Evolutionary conservation across 2,113 vertebrate genomes (phyloP).

Genomic region (Dryoscopus gambensis): DNA sequence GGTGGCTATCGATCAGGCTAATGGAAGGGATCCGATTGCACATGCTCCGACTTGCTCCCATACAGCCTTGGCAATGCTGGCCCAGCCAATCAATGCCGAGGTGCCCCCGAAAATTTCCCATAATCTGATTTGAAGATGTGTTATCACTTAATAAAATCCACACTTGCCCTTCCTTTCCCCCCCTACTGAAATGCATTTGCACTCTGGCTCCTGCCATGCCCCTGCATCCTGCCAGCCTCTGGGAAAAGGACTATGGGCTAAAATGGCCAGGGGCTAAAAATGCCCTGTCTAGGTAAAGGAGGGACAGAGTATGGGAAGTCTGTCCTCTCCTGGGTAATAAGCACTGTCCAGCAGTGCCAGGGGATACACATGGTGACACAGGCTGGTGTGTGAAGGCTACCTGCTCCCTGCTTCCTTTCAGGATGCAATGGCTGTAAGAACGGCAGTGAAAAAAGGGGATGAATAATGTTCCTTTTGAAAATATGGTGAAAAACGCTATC

Average conservation of each 20-base stretch:
- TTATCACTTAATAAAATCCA: slow-evolving; percentile 68
- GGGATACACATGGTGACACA: neutral
- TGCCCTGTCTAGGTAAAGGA: neutral
- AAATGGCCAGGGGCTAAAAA: neutral
- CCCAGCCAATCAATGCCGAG: slow-evolving; percentile 88
- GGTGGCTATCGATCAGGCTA: slow-evolving; percentile 88
- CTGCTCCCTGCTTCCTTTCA: neutral
- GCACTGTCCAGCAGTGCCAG: neutral
- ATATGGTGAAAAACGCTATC: neutral
- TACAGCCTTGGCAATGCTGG: slow-evolving; percentile 82
- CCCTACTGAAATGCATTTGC: slow-evolving; percentile 47
- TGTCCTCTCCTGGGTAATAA: neutral
- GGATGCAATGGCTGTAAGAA: neutral
- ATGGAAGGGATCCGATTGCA: slow-evolving; percentile 96
- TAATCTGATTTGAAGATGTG: slow-evolving; percentile 72
- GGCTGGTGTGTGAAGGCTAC: neutral
- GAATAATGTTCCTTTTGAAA: neutral
- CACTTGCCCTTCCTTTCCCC: slow-evolving; percentile 62
- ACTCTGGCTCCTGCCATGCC: neutral
- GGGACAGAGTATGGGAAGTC: neutral
- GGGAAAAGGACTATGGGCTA: neutral
- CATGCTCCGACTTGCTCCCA: slow-evolving; percentile 84
- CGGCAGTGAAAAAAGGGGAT: neutral
- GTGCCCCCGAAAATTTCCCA: slow-evolving; percentile 84
- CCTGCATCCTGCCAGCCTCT: neutral